Evolutionary conservation across 2,797 vertebrate species (phyloP).

Genomic region (Malurus leucopterus): DNA sequence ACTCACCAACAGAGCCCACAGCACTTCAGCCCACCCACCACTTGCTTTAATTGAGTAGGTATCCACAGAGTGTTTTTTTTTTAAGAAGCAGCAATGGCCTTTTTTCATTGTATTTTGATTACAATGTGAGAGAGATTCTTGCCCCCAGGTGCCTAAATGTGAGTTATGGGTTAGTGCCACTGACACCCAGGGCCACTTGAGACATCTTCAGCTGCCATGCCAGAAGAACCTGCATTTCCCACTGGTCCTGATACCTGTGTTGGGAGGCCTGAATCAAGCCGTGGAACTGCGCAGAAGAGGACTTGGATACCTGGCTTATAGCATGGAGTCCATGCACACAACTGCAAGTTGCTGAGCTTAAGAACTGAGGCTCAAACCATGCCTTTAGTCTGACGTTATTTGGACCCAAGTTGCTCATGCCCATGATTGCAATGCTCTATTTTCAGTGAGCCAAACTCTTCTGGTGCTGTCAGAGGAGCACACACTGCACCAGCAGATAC

Average conservation of each 20-base stretch:
- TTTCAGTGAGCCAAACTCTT: not conserved
- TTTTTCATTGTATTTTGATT: not conserved
- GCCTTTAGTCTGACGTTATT: not conserved
- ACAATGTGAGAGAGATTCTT: not conserved
- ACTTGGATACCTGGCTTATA: not conserved
- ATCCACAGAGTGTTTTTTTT: not conserved
- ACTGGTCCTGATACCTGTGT: rapidly evolving
- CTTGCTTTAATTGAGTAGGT: not conserved
- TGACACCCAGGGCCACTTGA: not conserved
- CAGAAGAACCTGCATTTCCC: not conserved
- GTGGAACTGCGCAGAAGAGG: not conserved
- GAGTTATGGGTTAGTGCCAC: not conserved
- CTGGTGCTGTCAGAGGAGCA: not conserved
- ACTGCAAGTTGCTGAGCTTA: not conserved
- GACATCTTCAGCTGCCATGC: not conserved
- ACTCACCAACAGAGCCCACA: not conserved
- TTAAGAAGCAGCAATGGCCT: not conserved
- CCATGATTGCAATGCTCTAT: not conserved
- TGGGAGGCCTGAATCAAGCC: not conserved
- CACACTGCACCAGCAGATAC: not conserved
- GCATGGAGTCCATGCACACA: not conserved
- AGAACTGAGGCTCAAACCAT: not conserved
- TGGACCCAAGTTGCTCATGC: not conserved
- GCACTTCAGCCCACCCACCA: not conserved
- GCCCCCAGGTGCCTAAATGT: not conserved